A percentile compares a stretch with the other conserved stretches of the same genome.
phyloP scores from a whole-genome alignment of 2,113 vertebrate genomes.

The Laticauda laticaudata region DNA sequence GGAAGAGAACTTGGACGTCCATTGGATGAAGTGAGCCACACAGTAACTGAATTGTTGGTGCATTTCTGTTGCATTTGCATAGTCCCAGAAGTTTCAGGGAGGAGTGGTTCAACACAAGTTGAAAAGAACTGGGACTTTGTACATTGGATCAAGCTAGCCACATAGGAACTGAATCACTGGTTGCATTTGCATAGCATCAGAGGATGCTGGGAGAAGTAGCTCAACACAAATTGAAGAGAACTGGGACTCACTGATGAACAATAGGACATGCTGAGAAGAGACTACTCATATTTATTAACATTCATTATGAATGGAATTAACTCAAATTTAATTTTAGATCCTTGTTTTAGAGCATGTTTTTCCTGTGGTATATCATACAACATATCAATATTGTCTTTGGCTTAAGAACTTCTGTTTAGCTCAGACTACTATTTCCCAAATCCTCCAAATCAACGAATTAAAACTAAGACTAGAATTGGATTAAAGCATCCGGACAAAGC shows the following conservation, averaged over 20 bases:
- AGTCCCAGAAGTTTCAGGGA: too few relatives aligned
- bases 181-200: too few relatives aligned
- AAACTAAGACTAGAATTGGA: neutral
- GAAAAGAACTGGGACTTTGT: too few relatives aligned
- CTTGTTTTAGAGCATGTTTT: neutral
- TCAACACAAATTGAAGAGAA: too few relatives aligned
- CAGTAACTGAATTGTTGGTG: too few relatives aligned
- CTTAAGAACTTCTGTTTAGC: neutral
- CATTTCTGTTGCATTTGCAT: too few relatives aligned
- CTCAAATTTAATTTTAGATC: neutral
- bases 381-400: neutral
- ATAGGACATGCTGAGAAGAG: neutral
- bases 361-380: neutral
- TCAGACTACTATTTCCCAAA: neutral
- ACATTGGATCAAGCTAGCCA: too few relatives aligned
- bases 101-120: too few relatives aligned
- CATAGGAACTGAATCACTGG: too few relatives aligned
- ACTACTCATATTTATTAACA: neutral
- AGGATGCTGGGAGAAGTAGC: too few relatives aligned
- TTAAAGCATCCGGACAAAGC: neutral
- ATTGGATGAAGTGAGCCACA: neutral
- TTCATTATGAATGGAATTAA: neutral
- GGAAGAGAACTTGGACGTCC: neutral
- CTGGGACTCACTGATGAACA: neutral
- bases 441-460: neutral